phyloP scores from a whole-genome alignment of 1,140 invertebrate genomes.

The Zaprionus ornatus region DNA sequence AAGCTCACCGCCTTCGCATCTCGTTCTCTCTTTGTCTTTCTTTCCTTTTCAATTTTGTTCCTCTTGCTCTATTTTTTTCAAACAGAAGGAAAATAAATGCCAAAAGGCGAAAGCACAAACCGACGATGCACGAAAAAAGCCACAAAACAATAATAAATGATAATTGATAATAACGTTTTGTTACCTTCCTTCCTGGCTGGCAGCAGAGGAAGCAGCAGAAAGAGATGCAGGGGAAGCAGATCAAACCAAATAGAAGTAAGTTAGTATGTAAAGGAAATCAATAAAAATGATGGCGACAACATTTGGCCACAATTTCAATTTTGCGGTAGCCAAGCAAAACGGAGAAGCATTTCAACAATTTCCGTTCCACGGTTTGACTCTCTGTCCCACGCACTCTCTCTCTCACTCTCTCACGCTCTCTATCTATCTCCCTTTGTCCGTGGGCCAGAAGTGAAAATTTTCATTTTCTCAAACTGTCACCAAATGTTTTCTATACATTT shows the following conservation, averaged over 20 bases:
- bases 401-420: not conserved
- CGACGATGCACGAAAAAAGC: slow-evolving; percentile 45
- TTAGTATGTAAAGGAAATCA: slow-evolving; percentile 68
- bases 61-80: not conserved
- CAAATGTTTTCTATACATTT: slow-evolving; percentile 55
- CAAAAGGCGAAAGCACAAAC: slow-evolving; percentile 36
- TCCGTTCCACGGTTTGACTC: slow-evolving; percentile 37
- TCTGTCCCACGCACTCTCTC: not conserved
- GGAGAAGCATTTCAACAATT: slow-evolving; percentile 71
- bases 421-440: not conserved
- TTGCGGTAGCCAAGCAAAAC: slow-evolving; percentile 42
- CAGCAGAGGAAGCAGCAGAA: slow-evolving; percentile 25
- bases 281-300: slow-evolving; percentile 73
- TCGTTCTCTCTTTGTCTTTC: not conserved
- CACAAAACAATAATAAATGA: slow-evolving; percentile 74
- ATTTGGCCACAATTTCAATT: slow-evolving; percentile 80
- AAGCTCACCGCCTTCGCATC: not conserved
- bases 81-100: slow-evolving; percentile 21
- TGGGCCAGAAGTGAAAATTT: slow-evolving; percentile 62
- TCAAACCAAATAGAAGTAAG: slow-evolving; percentile 56
- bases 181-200: slow-evolving; percentile 58
- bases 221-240: slow-evolving; percentile 38
- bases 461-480: slow-evolving; percentile 62
- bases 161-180: slow-evolving; percentile 80
- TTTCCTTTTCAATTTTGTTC: not conserved